phyloP scores from a whole-genome alignment of 2,113 vertebrate genomes.

The Cynocephalus volans region DNA sequence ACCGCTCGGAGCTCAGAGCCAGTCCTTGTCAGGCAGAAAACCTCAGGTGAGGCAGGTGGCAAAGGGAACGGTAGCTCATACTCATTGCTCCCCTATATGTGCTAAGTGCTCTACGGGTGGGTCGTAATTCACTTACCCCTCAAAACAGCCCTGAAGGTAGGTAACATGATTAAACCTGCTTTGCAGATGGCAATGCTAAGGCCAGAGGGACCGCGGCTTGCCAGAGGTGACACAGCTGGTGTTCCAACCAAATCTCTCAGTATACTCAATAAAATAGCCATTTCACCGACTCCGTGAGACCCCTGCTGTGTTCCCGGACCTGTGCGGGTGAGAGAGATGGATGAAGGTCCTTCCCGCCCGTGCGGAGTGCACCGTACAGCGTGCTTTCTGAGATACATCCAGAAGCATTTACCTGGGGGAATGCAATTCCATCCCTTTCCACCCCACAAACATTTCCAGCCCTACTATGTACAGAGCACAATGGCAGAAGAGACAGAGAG shows the following conservation, averaged over 20 bases:
- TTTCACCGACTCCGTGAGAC: not conserved
- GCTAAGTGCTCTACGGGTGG: not conserved
- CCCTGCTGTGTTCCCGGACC: not conserved
- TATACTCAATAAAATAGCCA: not conserved
- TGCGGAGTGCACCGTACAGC: fast-evolving
- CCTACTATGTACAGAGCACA: not conserved
- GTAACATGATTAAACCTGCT: not conserved
- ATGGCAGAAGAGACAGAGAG: not conserved
- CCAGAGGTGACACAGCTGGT: not conserved
- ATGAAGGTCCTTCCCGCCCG: too few species aligned
- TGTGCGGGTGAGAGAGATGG: not conserved
- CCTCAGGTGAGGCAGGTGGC: not conserved
- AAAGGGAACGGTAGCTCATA: not conserved
- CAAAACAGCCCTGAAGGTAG: not conserved
- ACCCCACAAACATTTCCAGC: not conserved
- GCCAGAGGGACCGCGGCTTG: not conserved
- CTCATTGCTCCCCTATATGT: fast-evolving
- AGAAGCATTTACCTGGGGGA: not conserved
- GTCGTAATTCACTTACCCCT: not conserved
- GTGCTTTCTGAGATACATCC: not conserved
- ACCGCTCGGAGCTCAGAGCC: not conserved
- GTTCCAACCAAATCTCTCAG: not conserved
- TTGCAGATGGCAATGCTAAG: not conserved
- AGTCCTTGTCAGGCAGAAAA: not conserved
- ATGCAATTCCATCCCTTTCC: not conserved